Base-by-base conservation (phyloP, 2,888 invertebrate species). In the Lasius platythorax region DNA sequence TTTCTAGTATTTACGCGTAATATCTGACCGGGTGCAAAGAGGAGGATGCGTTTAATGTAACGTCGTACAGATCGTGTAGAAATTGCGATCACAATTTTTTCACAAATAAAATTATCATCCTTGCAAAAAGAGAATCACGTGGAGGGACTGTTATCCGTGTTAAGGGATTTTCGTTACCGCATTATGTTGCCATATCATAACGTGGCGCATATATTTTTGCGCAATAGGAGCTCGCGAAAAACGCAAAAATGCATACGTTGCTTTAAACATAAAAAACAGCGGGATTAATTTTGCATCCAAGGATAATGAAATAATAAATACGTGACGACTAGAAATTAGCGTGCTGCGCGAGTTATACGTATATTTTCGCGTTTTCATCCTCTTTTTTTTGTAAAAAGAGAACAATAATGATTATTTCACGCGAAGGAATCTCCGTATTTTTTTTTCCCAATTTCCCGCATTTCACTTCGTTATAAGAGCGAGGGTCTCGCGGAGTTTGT, bases 1-100 rank as follows among this genome's bases (percentile, higher is more conserved):
- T 84, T 70, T 33, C 46, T 64, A 82, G 67, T 76, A 79, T 82
- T 82, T 83, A 79, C 79, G 37, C 58, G 73, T 79, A 79, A 79
- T 79, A 46, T 72, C 73, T 79, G 73, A 79, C 43, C 73, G 72
- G n/a, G 15, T 46, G 46, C 46, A 46, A 0, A 23, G 15, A 6
- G 6, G n/a, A 43, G 43, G 37, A 23, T 33, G 43, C 79, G 61
- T n/a, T 79, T 72, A 72, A 72, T 37, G 46, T 61, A 40, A n/a
- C 46, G 61, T 58, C 58, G 70, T n/a, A 5, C 5, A 9, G 2
- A n/a, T 70, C 58, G 56, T 46, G 23, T 33, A 79, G 23, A 61
- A 70, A 72, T 78, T 78, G 68, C 70, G 58, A 33, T 37, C 12
- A 23, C n/a, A 61, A 43, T 79, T 79, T 43, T 33, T 15, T 30